Conservation (phyloP, 2,888 invertebrate species). For the Opisthograptis luteolata region DNA sequence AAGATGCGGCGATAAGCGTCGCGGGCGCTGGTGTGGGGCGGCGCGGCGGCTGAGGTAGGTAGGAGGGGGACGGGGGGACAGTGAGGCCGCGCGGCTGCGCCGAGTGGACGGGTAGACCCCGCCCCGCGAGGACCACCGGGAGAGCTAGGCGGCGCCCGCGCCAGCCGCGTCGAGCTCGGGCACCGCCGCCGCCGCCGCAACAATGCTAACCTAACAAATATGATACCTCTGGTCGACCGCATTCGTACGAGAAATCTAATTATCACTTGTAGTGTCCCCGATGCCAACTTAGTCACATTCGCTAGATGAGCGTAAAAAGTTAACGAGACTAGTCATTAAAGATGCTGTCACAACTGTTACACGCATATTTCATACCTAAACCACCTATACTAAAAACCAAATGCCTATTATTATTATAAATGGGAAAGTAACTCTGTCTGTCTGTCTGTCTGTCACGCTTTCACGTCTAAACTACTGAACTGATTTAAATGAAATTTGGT, state of each 20-base stretch:
- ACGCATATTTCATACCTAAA: too few species aligned
- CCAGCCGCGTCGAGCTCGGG: constrained; percentile 43
- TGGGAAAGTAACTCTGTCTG: too few species aligned
- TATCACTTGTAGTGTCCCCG: too few species aligned
- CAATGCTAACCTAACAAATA: not conserved
- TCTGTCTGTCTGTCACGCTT: too few species aligned
- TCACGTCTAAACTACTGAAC: too few species aligned
- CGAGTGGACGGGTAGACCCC: constrained; percentile 80
- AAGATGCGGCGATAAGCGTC: constrained; percentile 78
- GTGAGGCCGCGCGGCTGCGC: constrained; percentile 59
- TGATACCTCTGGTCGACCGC: not conserved
- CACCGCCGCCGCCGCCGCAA: constrained; percentile 26
- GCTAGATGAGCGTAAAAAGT: too few species aligned
- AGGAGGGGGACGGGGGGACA: constrained; percentile 45
- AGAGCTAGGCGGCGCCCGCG: constrained; percentile 76
- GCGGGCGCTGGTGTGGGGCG: constrained; percentile 52
- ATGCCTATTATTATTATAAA: too few species aligned
- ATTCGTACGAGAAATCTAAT: not conserved
- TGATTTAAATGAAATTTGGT: too few species aligned
- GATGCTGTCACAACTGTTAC: too few species aligned
- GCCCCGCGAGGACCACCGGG: constrained; percentile 84
- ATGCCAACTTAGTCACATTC: too few species aligned
- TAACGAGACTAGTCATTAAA: too few species aligned
- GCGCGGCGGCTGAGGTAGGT: constrained; percentile 42
- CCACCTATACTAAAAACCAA: too few species aligned